Evolutionary conservation across 1,140 invertebrate species (phyloP).

Genomic region (Hyles vespertilio): DNA sequence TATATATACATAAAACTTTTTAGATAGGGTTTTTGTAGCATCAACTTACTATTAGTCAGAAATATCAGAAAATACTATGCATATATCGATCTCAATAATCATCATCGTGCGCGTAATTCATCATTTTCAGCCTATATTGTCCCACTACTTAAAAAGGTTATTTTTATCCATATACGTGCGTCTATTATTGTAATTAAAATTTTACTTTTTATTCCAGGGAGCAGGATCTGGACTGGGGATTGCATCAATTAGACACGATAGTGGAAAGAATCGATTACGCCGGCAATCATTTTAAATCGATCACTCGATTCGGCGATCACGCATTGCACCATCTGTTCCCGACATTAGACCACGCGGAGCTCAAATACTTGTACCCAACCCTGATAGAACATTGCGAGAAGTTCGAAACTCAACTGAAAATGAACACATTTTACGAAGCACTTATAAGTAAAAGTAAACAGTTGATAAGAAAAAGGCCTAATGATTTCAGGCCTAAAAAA

Average conservation of each 20-base stretch:
- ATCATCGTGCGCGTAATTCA: no score
- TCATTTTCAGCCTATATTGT: no score
- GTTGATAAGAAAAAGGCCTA: conserved; percentile 5
- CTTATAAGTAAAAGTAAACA: conserved; percentile 10
- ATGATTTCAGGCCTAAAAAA: conserved; percentile 9
- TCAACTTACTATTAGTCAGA: no score
- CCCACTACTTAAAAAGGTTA: no score
- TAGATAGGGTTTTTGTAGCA: no score
- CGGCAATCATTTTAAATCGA: conserved; percentile 76
- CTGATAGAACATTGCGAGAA: conserved; percentile 60
- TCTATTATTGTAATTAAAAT: no score
- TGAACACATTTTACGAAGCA: conserved; percentile 5
- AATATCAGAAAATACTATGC: no score
- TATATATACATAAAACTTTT: no score
- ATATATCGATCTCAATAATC: no score
- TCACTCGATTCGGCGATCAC: conserved; percentile 87
- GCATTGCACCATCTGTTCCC: conserved; percentile 89
- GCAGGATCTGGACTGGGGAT: conserved; percentile 84
- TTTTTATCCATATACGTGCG: no score
- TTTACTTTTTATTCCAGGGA: conserved; percentile 35
- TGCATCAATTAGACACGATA: conserved; percentile 86
- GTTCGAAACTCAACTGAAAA: conserved; percentile 20
- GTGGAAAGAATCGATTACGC: conserved; percentile 80
- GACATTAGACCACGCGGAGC: conserved; percentile 84
- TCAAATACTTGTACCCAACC: conserved; percentile 68